Base-by-base conservation (phyloP, 2,888 invertebrate species). In the Dryobota labecula region DNA sequence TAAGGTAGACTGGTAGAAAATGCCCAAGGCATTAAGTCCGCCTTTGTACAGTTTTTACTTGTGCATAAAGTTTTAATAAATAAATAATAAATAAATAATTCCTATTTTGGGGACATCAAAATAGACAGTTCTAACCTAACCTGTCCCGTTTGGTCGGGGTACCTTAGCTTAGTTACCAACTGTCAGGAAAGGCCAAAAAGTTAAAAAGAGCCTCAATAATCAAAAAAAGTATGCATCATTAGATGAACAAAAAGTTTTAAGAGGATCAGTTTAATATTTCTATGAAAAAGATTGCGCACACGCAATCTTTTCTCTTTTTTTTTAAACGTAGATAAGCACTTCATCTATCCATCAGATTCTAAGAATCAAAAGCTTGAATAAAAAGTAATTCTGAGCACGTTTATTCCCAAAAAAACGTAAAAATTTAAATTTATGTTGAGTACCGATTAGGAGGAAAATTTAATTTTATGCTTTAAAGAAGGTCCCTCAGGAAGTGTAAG, bases 381-480 rank as follows among this genome's bases (percentile, higher is more conserved):
- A 53, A 62, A 78, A 49, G 11, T 18, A n/a, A 56, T 20, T 61
- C 68, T 41, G 18, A n/a, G 13, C 45, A 33, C 70, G 41, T 56
- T 53, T 24, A 75, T 30, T 62, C 33, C 63, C 33, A 43, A 58
- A 71, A 53, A 20, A 71, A 62, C 71, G 41, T 53, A 61, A 67
- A 69, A 74, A 69, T 43, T 51, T 41, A 30, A 61, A 76, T 61
- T 18, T 51, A 51, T 53, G 49, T 79, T 79, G 36, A 66, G 51
- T 58, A 73, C 57, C 80, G 53, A 66, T 79, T 73, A 74, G 56
- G 62, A 70, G 47, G n/a, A 68, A 71, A 74, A 61, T 63, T 54
- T 56, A 70, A 77, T 73, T 66, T 65, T 78, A 66, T 73, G 64
- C 76, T 65, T 71, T 65, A 73, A 70, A 75, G 33, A 65, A 70